Evolutionary conservation across 2,797 vertebrate species (phyloP).

Genomic region (Sebastiscus albofasciatus): DNA sequence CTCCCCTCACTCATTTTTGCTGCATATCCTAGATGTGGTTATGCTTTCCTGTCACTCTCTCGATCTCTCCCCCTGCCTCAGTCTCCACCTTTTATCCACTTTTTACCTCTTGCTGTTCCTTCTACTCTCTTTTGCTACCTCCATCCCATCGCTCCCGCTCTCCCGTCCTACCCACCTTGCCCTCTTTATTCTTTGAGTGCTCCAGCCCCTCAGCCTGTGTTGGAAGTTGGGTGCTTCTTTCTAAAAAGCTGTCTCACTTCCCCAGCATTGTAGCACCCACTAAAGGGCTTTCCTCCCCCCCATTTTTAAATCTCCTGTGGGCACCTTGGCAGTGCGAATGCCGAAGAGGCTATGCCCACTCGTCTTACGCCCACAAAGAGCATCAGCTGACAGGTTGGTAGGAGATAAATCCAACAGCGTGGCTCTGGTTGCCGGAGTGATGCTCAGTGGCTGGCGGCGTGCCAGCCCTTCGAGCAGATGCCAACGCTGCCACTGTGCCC

Average conservation of each 20-base stretch:
- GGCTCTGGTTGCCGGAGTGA: slow-evolving; percentile 70
- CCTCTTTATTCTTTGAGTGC: slow-evolving; percentile 7
- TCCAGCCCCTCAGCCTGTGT: slow-evolving; percentile 15
- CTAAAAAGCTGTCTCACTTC: slow-evolving; percentile 34
- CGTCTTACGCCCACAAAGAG: slow-evolving; percentile 66
- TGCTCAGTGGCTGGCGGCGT: slow-evolving; percentile 57
- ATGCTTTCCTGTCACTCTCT: slow-evolving; percentile 45
- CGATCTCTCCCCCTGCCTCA: slow-evolving; percentile 14
- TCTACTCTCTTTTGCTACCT: slow-evolving; percentile 5
- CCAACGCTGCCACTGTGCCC: slow-evolving; percentile 67
- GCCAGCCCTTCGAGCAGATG: slow-evolving; percentile 69
- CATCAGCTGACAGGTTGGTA: slow-evolving; percentile 77
- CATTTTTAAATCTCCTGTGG: slow-evolving; percentile 47
- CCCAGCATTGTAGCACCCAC: slow-evolving; percentile 22
- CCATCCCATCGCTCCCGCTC: background rate
- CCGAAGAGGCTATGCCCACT: slow-evolving; percentile 62
- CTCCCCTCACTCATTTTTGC: background rate
- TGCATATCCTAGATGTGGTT: slow-evolving; percentile 13
- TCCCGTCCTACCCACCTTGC: slow-evolving; percentile 5
- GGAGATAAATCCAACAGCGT: slow-evolving; percentile 73
- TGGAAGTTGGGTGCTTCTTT: slow-evolving; percentile 41
- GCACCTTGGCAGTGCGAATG: slow-evolving; percentile 52
- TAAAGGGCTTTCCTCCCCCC: background rate
- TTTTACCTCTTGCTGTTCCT: slow-evolving; percentile 18
- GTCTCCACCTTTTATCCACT: slow-evolving; percentile 29